Conservation (phyloP, 2,113 vertebrate species). For the Onychorhynchus coronatus region DNA sequence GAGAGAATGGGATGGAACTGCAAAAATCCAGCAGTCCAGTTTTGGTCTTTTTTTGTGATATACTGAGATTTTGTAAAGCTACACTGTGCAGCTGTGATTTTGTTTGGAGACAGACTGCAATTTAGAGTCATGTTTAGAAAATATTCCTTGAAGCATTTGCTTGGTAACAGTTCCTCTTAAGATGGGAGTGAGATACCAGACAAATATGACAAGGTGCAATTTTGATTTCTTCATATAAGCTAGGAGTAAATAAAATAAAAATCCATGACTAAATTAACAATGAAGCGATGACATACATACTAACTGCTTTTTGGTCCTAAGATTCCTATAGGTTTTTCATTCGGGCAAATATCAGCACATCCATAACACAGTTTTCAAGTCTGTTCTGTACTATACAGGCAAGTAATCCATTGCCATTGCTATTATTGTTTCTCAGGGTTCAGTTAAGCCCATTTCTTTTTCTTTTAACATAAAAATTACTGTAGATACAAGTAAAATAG, state of each 20-base stretch:
- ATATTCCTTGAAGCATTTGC: not conserved
- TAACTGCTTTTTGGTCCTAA: not conserved
- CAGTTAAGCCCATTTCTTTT: not conserved
- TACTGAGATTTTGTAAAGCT: not conserved
- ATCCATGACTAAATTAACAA: not conserved
- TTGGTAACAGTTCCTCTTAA: not conserved
- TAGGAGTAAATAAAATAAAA: slow-evolving; percentile 9
- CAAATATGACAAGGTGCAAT: not conserved
- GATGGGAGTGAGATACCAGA: not conserved
- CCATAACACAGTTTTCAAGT: not conserved
- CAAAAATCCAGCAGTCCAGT: not conserved
- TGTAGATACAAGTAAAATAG: not conserved
- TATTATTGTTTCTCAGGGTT: not conserved
- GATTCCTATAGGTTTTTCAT: not conserved
- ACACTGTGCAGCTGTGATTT: not conserved
- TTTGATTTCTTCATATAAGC: not conserved
- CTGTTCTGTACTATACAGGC: not conserved
- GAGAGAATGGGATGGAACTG: not conserved
- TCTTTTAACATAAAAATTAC: not conserved
- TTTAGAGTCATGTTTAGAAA: not conserved
- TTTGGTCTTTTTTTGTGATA: not conserved
- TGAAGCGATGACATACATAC: not conserved
- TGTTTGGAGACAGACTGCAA: not conserved
- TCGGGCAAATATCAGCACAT: not conserved
- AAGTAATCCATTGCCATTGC: not conserved